phyloP scores from a whole-genome alignment of 2,888 invertebrate species.

The Netelia melanura region DNA sequence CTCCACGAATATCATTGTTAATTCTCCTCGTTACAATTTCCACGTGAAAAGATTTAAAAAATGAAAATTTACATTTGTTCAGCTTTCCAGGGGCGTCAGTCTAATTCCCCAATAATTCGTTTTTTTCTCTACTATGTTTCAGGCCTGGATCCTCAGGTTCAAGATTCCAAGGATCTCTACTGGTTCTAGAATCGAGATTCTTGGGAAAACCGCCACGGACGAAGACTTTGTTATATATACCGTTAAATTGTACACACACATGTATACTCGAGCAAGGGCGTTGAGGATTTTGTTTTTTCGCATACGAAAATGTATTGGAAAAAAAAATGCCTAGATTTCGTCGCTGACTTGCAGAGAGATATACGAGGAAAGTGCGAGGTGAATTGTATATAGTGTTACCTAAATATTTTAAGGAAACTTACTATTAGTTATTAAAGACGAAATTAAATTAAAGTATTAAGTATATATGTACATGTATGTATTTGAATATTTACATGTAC shows the following conservation, averaged over 20 bases:
- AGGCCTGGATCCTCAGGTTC: constrained; percentile 82
- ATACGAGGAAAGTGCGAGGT: constrained; percentile 20
- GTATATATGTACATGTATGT: constrained; percentile 53
- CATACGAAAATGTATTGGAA: constrained; percentile 45
- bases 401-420: constrained; percentile 79
- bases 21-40: no score
- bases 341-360: constrained; percentile 29
- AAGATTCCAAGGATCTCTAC: constrained; percentile 82
- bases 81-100: no score
- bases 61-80: no score
- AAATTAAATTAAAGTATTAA: constrained; percentile 73
- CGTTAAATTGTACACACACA: constrained; percentile 52
- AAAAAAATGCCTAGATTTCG: constrained; percentile 42
- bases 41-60: no score
- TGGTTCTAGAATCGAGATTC: constrained; percentile 79
- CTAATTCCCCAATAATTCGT: background rate
- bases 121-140: constrained; percentile 71
- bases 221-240: constrained; percentile 65
- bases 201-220: constrained; percentile 62
- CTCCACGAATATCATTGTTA: no score
- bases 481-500: constrained; percentile 4
- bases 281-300: constrained; percentile 43
- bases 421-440: constrained; percentile 74
- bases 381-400: constrained; percentile 82
- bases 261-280: constrained; percentile 42